Evolutionary conservation across 2,888 invertebrate species (phyloP), one percentile per base, ranked within the genome.

Genomic region (Eupithecia pulchellata): DNA sequence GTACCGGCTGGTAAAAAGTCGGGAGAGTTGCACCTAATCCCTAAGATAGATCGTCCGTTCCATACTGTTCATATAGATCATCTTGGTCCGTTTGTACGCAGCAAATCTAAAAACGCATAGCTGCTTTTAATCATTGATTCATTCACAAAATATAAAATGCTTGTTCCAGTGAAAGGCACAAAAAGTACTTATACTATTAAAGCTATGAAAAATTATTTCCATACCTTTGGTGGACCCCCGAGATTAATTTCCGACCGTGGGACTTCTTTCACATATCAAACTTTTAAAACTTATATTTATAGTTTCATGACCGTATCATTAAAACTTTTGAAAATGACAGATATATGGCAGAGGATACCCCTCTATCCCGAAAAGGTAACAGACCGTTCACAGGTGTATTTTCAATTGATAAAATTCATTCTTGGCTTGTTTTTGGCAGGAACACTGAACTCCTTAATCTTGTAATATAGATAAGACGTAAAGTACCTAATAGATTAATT

Each of bases 81-180:
- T 32, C 47, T 72, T 14, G 72, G 72, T 8, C 72, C 72, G 2
- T 72, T 72, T 36, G 66, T 72, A 2, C 47, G 66, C 8, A 72
- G 72, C 32, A 72, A 64, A 27, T 8, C 25, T 2, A 63, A 34
- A 29, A 72, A 72, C 39, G 11, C 39, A 5, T 66, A 72, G 29
- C 36, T 72, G 0, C n/a, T 72, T 5, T 6, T 69, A 8, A 69
- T 72, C 11, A n/a, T 72, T 4, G 72, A 73, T 36, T 52, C 64
- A 27, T 69, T 64, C 34, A 72, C 69, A 0, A 69, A 66, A 39
- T 69, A 30, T 64, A 6, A 64, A 1, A 66, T 34, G 1, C 32
- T 73, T 14, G 27, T 27, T n/a, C 42, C 63, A 14, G 63, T 63
- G 5, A 42, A 27, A 30, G 47, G 47, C 9, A 63, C 63, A 0